Evolutionary conservation across 2,113 vertebrate genomes (phyloP).

Genomic region (Passer montanus): DNA sequence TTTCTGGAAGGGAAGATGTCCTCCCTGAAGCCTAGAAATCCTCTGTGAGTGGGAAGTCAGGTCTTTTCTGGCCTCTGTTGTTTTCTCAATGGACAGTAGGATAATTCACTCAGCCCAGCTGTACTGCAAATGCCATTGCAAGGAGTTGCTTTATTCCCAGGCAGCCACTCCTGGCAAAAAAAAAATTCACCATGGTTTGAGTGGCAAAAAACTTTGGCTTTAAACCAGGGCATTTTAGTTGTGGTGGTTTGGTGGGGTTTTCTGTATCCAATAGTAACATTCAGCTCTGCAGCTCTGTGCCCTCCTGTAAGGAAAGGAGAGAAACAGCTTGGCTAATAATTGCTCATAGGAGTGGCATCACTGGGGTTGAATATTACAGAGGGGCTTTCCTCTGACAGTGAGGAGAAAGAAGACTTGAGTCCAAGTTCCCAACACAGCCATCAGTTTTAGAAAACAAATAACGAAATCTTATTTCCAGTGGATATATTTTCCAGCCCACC

Average conservation of each 20-base stretch:
- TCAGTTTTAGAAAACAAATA: neutral
- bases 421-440: neutral
- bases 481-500: neutral
- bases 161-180: neutral
- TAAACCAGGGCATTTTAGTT: neutral
- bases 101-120: neutral
- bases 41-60: neutral
- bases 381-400: neutral
- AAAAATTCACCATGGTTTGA: neutral
- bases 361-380: neutral
- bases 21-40: neutral
- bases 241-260: no score
- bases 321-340: neutral
- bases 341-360: neutral
- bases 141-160: neutral
- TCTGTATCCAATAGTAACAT: neutral
- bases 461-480: neutral
- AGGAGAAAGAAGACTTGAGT: neutral
- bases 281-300: neutral
- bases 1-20: neutral
- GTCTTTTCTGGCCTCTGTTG: neutral
- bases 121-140: neutral
- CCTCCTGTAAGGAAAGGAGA: neutral
- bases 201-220: neutral
- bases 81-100: neutral